Base-by-base conservation (phyloP, 2,888 invertebrate genomes). In the Rhagium mordax region DNA sequence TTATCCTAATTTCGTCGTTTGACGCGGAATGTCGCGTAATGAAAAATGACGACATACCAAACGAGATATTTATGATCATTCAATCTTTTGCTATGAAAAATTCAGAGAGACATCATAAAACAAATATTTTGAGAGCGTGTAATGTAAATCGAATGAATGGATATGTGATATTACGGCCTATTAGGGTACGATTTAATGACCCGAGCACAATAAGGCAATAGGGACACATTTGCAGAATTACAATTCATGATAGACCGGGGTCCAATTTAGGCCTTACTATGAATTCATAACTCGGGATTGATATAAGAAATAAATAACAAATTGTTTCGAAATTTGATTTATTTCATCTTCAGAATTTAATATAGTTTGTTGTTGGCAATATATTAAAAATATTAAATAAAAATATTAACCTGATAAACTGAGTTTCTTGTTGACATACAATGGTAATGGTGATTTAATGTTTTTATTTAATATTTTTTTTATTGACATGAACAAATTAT, bases 91-190 rank as follows among this genome's bases (percentile, higher is more conserved):
- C 33, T 33, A 65, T 65, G 65, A 65, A 53, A 65, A 53, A 65
- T 51, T 53, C 53, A 53, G 53, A 4, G 53, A n/a, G 18, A 53
- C 21, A 18, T 33, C 53, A 53, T 65, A 53, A 65, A 65, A 65
- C 18, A 53, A 53, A 29, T 33, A 33, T 53, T 18, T 41, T 18
- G 41, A 53, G 49, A 65, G 65, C 53, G 65, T 65, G 33, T 51
- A 29, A 64, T 64, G 64, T 51, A 51, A 65, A 65, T 65, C 65
- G 53, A 65, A 65, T 65, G 65, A 65, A 65, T 59, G 59, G 33
- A 59, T 16, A 65, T 33, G 53, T 53, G 65, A 64, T 64, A 64
- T 47, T 49, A 18, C 20, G 53, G 24, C 24, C 20, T 33, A 20
- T 65, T 65, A 33, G 65, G 65, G 65, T 65, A 29, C 15, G 65